phyloP scores from a whole-genome alignment of 2,888 invertebrate species.

The Mythimna pallens region DNA sequence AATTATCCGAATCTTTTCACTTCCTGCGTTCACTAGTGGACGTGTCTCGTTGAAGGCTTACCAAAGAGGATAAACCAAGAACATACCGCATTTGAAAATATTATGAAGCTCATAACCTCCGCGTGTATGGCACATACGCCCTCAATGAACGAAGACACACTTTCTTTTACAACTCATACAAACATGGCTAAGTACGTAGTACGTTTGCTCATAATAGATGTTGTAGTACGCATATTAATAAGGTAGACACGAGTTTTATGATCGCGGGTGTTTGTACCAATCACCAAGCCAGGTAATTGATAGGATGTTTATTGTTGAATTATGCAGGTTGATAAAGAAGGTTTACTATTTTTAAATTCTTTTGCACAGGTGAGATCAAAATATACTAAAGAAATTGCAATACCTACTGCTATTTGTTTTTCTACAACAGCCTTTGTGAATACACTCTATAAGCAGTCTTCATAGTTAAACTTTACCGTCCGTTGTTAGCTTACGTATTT shows the following conservation, averaged over 20 bases:
- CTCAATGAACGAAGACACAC: conserved; percentile 40
- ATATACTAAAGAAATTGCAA: neutral
- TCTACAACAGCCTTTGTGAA: too few species aligned
- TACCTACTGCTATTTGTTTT: too few species aligned
- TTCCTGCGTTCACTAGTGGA: neutral
- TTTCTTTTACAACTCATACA: conserved; percentile 54
- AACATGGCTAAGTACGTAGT: conserved; percentile 49
- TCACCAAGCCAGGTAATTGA: conserved; percentile 63
- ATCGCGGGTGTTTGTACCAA: conserved; percentile 49
- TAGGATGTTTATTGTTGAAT: conserved; percentile 37
- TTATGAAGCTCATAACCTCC: conserved; percentile 20
- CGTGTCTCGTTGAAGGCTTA: neutral
- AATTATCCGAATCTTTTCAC: neutral
- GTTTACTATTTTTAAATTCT: neutral
- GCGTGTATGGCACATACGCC: conserved; percentile 27
- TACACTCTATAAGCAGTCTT: too few species aligned
- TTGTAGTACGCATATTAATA: conserved; percentile 58
- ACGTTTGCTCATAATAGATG: conserved; percentile 48
- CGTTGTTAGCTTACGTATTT: too few species aligned
- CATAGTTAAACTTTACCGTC: too few species aligned
- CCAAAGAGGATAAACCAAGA: conserved; percentile 8
- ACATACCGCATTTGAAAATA: conserved; percentile 4
- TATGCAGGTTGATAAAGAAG: conserved; percentile 24
- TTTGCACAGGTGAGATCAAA: neutral
- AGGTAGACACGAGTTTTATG: conserved; percentile 48